phyloP scores from a whole-genome alignment of 1,140 invertebrate species.

The Chironomus tepperi region DNA sequence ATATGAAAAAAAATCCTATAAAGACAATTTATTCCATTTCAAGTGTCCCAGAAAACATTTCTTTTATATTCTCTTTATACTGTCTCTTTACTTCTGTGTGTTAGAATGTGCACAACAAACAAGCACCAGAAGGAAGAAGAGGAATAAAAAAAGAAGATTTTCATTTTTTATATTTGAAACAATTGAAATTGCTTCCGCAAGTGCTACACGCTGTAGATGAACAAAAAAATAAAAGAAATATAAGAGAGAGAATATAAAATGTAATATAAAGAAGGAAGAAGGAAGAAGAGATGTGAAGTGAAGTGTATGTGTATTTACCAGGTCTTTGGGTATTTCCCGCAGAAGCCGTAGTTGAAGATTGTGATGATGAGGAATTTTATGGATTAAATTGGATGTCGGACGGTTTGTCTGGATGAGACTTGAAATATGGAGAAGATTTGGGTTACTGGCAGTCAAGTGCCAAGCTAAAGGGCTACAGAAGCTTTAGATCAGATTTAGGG shows the following conservation, averaged over 20 bases:
- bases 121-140: not conserved
- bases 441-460: too few relatives aligned
- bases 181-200: conserved; percentile 23
- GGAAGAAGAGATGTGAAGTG: not conserved
- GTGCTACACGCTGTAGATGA: not conserved
- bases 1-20: conserved; percentile 11
- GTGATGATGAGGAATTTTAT: too few relatives aligned
- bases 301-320: conserved; percentile 3
- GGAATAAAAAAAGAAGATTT: too few relatives aligned
- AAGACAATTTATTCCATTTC: conserved; percentile 21
- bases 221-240: too few relatives aligned
- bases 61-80: too few relatives aligned
- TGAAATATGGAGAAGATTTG: too few relatives aligned
- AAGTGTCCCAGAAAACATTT: not conserved
- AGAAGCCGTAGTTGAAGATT: not conserved
- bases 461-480: too few relatives aligned
- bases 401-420: too few relatives aligned
- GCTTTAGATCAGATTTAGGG: too few relatives aligned
- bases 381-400: too few relatives aligned
- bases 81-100: too few relatives aligned
- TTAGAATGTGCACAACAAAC: too few relatives aligned
- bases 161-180: conserved; percentile 17
- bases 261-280: not conserved
- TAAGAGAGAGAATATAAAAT: not conserved
- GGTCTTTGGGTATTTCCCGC: conserved; percentile 3